Percentiles rank a stretch among this genome's conserved stretches.
These are phyloP conservation scores for Cyrtonyx montezumae DNA, from an alignment of 2,113 vertebrate genomes.

Conservation along the genomic window DNA sequence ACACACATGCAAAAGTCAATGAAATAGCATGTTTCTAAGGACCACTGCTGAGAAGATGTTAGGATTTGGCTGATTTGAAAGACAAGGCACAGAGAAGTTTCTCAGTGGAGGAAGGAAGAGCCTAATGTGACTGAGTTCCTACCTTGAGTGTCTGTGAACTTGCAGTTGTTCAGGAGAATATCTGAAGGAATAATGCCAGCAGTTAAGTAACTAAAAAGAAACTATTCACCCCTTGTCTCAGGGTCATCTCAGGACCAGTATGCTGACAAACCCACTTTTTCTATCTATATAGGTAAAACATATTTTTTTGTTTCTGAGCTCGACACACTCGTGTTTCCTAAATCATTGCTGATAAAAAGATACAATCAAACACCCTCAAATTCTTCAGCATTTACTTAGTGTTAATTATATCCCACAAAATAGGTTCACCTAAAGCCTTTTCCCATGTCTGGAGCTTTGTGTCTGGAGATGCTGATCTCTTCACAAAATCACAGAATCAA, in stretches of 20 bases:
- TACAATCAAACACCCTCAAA: background rate
- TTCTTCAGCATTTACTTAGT: background rate
- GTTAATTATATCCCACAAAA: background rate
- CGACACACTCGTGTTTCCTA: background rate
- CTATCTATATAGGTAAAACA: fast-evolving
- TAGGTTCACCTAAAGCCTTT: fast-evolving
- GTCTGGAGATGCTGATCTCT: background rate
- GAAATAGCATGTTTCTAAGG: background rate
- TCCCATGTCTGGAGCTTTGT: background rate
- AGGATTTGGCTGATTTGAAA: background rate
- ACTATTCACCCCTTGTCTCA: background rate
- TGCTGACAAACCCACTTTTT: background rate
- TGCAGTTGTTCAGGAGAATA: background rate
- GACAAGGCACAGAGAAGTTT: background rate
- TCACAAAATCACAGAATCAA: too few species aligned
- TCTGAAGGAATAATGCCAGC: background rate
- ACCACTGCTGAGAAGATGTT: background rate
- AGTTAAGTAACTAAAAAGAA: background rate
- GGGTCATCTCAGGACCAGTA: background rate
- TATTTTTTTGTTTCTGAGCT: background rate
- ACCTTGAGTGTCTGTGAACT: background rate
- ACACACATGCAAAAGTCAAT: background rate
- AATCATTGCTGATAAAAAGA: background rate
- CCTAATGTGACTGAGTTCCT: background rate
- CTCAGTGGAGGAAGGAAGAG: background rate